Percentiles rank a stretch among this genome's conserved stretches.
Conservation (phyloP, 2,888 invertebrate genomes). For the Diaprepes abbreviatus region DNA sequence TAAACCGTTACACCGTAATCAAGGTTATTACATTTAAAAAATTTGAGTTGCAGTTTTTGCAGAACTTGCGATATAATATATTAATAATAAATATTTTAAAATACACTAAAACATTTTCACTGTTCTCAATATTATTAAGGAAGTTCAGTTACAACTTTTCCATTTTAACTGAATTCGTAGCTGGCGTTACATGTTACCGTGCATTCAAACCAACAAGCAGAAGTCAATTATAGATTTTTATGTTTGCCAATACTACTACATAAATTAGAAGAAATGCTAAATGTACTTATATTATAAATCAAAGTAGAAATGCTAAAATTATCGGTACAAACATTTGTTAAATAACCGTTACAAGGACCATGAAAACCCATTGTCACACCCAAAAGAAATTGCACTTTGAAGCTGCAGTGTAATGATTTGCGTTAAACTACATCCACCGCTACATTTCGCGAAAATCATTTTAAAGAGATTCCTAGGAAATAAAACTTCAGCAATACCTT, state of each 20-base stretch:
- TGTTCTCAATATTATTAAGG: no score
- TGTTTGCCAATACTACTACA: no score
- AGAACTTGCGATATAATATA: neutral
- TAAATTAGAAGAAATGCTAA: no score
- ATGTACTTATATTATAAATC: no score
- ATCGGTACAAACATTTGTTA: neutral
- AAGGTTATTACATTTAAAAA: neutral
- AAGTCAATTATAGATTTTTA: no score
- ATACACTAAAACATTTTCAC: no score
- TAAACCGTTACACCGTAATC: neutral
- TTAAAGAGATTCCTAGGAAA: neutral
- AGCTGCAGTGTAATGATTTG: neutral
- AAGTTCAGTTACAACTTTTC: no score
- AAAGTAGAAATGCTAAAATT: neutral
- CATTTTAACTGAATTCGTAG: no score
- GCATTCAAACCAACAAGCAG: no score
- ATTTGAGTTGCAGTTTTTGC: neutral
- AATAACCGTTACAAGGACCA: neutral
- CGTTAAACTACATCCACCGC: neutral
- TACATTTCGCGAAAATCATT: neutral
- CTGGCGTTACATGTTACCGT: no score
- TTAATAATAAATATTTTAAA: no score
- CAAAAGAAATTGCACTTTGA: neutral
- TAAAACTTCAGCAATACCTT: neutral
- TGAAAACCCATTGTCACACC: neutral